phyloP scores from a whole-genome alignment of 2,888 invertebrate genomes.

The Emmelina monodactyla region DNA sequence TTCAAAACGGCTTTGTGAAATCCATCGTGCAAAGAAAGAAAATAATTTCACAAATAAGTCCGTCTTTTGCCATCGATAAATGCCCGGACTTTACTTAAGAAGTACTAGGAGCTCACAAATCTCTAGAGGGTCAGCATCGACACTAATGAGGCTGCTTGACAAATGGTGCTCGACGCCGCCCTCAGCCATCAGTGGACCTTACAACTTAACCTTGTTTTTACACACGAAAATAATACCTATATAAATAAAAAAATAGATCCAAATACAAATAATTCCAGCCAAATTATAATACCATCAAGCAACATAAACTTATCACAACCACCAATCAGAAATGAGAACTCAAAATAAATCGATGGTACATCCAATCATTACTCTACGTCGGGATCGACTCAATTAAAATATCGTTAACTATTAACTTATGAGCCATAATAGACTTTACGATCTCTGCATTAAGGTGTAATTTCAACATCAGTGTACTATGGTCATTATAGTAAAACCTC shows the following conservation, averaged over 20 bases:
- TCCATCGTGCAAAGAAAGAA: too few relatives aligned
- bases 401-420: conserved; percentile 51
- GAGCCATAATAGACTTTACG: conserved; percentile 39
- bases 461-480: conserved; percentile 44
- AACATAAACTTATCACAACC: conserved; percentile 54
- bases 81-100: too few relatives aligned
- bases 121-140: conserved; percentile 47
- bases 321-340: conserved; percentile 65
- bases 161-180: conserved; percentile 48
- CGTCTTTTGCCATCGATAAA: too few relatives aligned
- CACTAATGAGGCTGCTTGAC: conserved; percentile 55
- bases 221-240: too few relatives aligned
- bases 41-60: too few relatives aligned
- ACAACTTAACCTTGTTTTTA: too few relatives aligned
- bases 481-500: conserved; percentile 60
- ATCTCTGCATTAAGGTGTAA: conserved; percentile 24
- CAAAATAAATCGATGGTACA: conserved; percentile 64
- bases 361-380: conserved; percentile 66
- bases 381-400: conserved; percentile 66
- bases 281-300: conserved; percentile 57
- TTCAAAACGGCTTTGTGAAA: too few relatives aligned
- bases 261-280: too few relatives aligned
- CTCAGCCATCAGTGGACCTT: conserved; percentile 51
- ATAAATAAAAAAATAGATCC: too few relatives aligned
- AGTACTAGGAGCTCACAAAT: too few relatives aligned